phyloP scores from a whole-genome alignment of 2,113 vertebrate genomes.

The Heterocephalus glaber region DNA sequence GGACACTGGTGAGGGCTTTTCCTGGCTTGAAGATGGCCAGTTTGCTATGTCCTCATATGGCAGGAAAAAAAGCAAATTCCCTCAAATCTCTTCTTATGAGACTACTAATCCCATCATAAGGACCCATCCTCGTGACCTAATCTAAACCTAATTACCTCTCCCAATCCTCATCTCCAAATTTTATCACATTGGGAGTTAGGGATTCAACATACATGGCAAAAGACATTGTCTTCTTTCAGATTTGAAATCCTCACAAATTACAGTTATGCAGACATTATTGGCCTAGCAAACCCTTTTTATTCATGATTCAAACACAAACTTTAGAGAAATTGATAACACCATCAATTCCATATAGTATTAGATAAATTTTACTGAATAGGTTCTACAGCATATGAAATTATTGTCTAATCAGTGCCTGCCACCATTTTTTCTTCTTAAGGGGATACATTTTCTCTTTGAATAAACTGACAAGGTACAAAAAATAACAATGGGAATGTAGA shows the following conservation, averaged over 20 bases:
- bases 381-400: conserved; percentile 5
- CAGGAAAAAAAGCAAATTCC: background rate
- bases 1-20: background rate
- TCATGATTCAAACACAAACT: conserved; percentile 27
- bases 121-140: background rate
- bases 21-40: background rate
- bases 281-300: background rate
- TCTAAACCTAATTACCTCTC: background rate
- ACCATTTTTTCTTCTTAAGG: background rate
- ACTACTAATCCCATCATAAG: background rate
- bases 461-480: conserved; percentile 7
- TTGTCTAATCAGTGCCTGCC: background rate
- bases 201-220: background rate
- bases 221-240: background rate
- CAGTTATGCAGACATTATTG: background rate
- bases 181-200: background rate
- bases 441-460: background rate
- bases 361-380: background rate
- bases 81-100: background rate
- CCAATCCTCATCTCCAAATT: background rate
- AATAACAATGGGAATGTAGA: background rate
- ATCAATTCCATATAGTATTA: background rate
- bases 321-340: background rate
- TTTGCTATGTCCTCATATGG: background rate
- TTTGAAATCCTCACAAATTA: background rate